phyloP scores from a whole-genome alignment of 2,888 invertebrate species.

The Colostygia pectinataria region DNA sequence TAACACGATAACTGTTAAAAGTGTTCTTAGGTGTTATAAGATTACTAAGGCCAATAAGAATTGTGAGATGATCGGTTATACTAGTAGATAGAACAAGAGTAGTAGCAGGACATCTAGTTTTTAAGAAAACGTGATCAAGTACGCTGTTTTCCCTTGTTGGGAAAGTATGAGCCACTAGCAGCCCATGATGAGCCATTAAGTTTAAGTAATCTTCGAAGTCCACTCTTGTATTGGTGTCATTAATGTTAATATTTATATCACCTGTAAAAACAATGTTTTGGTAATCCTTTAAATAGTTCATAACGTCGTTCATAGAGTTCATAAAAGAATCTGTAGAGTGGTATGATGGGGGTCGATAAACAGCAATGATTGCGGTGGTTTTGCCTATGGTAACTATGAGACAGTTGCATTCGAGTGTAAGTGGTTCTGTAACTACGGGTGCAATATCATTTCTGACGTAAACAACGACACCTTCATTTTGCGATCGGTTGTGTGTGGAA shows the following conservation, averaged over 20 bases:
- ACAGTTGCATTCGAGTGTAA: background rate
- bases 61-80: background rate
- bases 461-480: background rate
- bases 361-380: background rate
- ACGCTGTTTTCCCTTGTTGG: background rate
- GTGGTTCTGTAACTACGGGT: background rate
- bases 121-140: background rate
- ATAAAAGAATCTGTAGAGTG: background rate
- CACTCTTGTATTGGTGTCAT: background rate
- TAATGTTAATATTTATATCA: background rate
- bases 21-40: background rate
- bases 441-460: background rate
- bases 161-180: background rate
- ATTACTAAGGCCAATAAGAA: background rate
- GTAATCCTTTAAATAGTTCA: background rate
- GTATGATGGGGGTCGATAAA: background rate
- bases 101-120: background rate
- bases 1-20: background rate
- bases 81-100: background rate
- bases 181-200: background rate
- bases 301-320: background rate
- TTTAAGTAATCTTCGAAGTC: background rate
- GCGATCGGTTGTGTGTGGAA: background rate
- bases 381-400: background rate
- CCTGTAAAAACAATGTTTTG: background rate